Base-by-base conservation (phyloP, 2,113 vertebrate species). In the Colaptes auratus region DNA sequence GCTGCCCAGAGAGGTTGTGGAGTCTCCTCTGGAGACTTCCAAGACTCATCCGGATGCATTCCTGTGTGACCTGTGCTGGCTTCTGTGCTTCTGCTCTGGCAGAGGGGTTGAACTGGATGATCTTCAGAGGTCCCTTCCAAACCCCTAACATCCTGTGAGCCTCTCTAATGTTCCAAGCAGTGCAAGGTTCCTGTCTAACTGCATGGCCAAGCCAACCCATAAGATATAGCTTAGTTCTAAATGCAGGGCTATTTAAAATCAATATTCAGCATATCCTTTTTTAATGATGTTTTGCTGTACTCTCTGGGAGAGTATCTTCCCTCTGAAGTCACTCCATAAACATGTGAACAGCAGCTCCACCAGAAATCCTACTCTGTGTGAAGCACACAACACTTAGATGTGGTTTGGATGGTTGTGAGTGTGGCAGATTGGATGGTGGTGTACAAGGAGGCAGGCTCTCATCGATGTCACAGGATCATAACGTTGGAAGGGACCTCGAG, bases 381-480 rank as follows among this genome's bases (percentile, higher is more conserved):
- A 69, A 78, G 30, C 28, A 83, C 28, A 60, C 81, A 77, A 39
- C 3, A 21, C 28, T 27, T 82, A 44, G 39, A 7, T 31, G 16
- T 31, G 10, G 13, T 28, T 80, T 73, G 53, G 12, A 18, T 74
- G 67, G 28, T 52, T 53, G 52, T n/a, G 44, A 72, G 23, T 16
- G 16, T 19, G 27, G 35, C 15, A 2, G 44, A 71, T 36, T 64
- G 64, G 33, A 28, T 46, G 58, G 30, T 35, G 72, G 46, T 9
- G 17, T 30, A 59, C 0, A 0, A 31, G 2, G 0, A 64, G 33
- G 13, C 31, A 66, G 56, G 30, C 33, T 86, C 36, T 75, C 30
- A 9, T 60, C 60, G 53, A 13, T 14, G 12, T 42, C 42, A 42
- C 14, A 42, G 42, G 12, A 42, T 42, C 42, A 42, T 42, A 42